Evolutionary conservation across 2,113 vertebrate genomes (phyloP).

Genomic region (Rhegmatorhina hoffmannsi): DNA sequence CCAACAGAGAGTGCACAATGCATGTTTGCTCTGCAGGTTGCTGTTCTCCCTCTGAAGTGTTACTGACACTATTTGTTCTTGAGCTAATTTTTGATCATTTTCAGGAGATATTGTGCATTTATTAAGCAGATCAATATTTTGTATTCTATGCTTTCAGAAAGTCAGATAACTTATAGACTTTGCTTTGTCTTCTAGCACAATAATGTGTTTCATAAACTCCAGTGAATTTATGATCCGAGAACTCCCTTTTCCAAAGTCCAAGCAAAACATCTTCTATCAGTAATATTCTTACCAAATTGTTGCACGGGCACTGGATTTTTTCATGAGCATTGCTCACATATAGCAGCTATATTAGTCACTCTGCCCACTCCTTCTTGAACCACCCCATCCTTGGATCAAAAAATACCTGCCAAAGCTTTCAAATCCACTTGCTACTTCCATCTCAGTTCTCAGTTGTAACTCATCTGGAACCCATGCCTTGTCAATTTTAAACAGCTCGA

Average conservation of each 20-base stretch:
- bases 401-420: neutral
- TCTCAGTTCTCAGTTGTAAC: neutral
- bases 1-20: accelerated
- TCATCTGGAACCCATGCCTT: neutral
- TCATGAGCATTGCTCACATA: neutral
- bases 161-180: conserved; percentile 56
- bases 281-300: neutral
- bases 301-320: neutral
- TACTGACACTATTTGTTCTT: neutral
- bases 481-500: conserved; percentile 43
- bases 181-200: conserved; percentile 19
- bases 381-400: neutral
- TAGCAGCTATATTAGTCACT: neutral
- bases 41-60: neutral
- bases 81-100: conserved; percentile 31
- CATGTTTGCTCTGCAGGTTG: neutral
- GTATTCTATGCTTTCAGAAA: conserved; percentile 26
- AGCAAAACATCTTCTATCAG: conserved; percentile 20
- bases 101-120: neutral
- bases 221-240: conserved; percentile 14
- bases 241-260: neutral
- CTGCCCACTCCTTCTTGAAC: neutral
- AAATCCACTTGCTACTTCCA: neutral
- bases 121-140: neutral
- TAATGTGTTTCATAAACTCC: conserved; percentile 46